Base-by-base conservation (phyloP, 2,113 vertebrate genomes). In the Sapayoa aenigma region DNA sequence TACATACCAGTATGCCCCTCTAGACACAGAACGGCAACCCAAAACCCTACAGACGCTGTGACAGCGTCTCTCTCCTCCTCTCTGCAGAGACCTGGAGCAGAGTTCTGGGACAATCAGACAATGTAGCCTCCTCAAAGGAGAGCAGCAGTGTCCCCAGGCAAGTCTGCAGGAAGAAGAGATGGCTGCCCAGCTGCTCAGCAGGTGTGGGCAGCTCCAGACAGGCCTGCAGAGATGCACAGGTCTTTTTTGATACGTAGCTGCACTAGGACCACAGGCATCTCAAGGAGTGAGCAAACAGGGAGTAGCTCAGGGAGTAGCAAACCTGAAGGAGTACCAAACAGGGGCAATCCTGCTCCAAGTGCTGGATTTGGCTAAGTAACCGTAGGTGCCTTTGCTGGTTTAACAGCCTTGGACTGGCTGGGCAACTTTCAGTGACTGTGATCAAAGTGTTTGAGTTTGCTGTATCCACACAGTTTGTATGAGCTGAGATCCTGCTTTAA, bases 71-170 rank as follows among this genome's bases (percentile, higher is more conserved):
- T 31, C 42, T 79, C 3, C 31, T 37, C 27, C 12, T 22, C 33
- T 46, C 22, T 2, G 0, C 1, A 1, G 27, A 11, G 24, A 6
- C 39, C 33, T 0, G 5, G 18, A 50, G 35, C 25, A 59, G 13
- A 4, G 3, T 12, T 18, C 20, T 68, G 59, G 23, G 20, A 35
- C 25, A 21, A 2, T 3, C 0, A 5, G 2, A 6, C 33, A 2
- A 6, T 1, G 1, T 4, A 18, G 33, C 37, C 5, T 11, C 9
- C 1, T 1, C 33, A 39, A 23, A 59, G 41, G 9, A 27, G 16
- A 37, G 27, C 24, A 62, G 20, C 33, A 23, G 37, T 1, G 11
- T n/a, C 9, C 23, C 28, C 0, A 3, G 6, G 2, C 20, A 65
- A 39, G 12, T 39, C 21, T 2, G 10, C 2, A 14, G 46, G 62